These are phyloP conservation scores for Trisateles emortualis DNA, from an alignment of 2,888 invertebrate species.

Conservation along the genomic window DNA sequence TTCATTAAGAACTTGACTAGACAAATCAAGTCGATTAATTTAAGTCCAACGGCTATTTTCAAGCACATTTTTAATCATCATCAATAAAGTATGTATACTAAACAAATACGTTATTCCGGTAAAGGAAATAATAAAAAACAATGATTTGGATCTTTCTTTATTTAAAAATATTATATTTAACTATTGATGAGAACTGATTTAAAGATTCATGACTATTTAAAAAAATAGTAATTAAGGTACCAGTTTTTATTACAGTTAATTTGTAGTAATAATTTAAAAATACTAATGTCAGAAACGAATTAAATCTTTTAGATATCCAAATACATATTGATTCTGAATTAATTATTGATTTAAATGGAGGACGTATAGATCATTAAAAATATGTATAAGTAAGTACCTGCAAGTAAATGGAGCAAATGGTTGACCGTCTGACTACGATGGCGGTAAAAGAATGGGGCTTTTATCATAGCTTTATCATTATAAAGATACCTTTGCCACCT, in stretches of 20 bases:
- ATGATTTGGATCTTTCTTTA: constrained; percentile 3
- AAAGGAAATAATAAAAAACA: constrained; percentile 14
- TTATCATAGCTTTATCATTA: neutral
- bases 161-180: constrained; percentile 11
- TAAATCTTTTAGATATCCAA: neutral
- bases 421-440: no score
- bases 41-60: constrained; percentile 2
- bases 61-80: no score
- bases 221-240: no score
- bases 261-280: no score
- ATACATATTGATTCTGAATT: neutral
- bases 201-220: no score
- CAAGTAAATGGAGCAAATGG: no score
- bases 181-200: neutral
- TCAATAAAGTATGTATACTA: no score
- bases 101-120: constrained; percentile 17
- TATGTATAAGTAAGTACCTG: neutral
- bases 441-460: no score
- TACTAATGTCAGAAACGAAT: neutral
- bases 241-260: no score
- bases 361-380: neutral
- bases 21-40: constrained; percentile 13
- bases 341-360: neutral
- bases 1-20: constrained; percentile 3
- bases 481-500: neutral